phyloP scores from a whole-genome alignment of 2,888 invertebrate genomes.

The Spilarctia lutea region DNA sequence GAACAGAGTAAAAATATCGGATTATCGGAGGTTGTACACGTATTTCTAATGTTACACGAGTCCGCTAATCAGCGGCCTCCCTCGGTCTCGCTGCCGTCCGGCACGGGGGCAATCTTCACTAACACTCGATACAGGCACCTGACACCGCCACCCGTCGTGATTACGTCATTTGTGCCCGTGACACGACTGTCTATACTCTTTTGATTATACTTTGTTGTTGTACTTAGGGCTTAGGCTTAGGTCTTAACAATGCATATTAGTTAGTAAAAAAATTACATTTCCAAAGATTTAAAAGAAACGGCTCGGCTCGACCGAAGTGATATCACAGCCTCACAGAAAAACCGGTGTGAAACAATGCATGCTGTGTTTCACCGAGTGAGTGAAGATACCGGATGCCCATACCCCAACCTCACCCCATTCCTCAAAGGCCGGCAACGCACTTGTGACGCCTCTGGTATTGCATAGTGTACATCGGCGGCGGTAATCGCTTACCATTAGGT shows the following conservation, averaged over 20 bases:
- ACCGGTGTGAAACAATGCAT: too few species aligned
- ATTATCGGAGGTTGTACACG: slow-evolving; percentile 7
- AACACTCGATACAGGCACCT: slow-evolving; percentile 44
- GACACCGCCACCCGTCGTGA: slow-evolving; percentile 28
- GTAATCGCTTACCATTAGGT: too few species aligned
- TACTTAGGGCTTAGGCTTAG: too few species aligned
- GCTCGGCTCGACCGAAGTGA: too few species aligned
- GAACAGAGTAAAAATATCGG: slow-evolving; percentile 13
- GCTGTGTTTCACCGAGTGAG: too few species aligned
- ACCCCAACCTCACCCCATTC: too few species aligned
- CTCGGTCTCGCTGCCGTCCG: slow-evolving; percentile 12
- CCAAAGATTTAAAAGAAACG: neutral
- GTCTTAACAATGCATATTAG: neutral
- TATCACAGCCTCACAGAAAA: too few species aligned
- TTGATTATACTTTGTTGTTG: neutral
- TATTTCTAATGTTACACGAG: slow-evolving; percentile 29
- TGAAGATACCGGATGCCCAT: too few species aligned
- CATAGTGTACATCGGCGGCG: too few species aligned
- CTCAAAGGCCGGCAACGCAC: too few species aligned
- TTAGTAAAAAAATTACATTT: neutral
- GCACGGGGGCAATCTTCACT: slow-evolving; percentile 33
- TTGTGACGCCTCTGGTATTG: too few species aligned
- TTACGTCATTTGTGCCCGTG: slow-evolving; percentile 20
- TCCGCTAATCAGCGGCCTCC: slow-evolving; percentile 36
- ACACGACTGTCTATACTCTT: slow-evolving; percentile 23